Percentiles rank a stretch among this genome's conserved stretches.
These are phyloP conservation scores for Xestia xanthographa DNA, from an alignment of 2,888 invertebrate genomes.

Conservation along the genomic window DNA sequence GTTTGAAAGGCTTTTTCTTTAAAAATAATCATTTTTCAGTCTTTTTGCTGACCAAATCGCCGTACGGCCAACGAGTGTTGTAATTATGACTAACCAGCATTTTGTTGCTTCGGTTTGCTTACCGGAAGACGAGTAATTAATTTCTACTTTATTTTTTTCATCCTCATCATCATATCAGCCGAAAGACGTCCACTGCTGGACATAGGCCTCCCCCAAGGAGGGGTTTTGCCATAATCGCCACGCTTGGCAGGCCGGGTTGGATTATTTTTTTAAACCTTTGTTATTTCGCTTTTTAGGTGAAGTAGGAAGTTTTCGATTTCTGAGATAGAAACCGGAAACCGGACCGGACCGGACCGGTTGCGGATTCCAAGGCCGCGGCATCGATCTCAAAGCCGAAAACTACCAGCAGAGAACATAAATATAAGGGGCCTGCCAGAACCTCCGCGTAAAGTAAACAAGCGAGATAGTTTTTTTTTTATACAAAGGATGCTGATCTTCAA, in stretches of 20 bases:
- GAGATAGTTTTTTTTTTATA: background rate
- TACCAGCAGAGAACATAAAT: background rate
- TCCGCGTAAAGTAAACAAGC: background rate
- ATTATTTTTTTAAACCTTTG: slow-evolving; percentile 12
- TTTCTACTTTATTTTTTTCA: background rate
- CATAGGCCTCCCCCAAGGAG: too few relatives aligned
- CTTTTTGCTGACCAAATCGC: slow-evolving; percentile 33
- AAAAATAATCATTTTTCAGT: background rate
- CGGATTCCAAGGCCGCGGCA: slow-evolving; percentile 6
- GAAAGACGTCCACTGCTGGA: too few relatives aligned
- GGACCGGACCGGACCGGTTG: too few relatives aligned
- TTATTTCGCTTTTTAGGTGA: background rate
- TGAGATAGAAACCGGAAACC: slow-evolving; percentile 3
- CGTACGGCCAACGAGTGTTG: background rate
- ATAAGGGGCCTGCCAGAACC: background rate
- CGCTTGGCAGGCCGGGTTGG: too few relatives aligned
- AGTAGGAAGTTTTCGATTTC: slow-evolving; percentile 4
- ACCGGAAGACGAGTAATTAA: slow-evolving; percentile 12
- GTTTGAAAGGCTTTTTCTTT: slow-evolving; percentile 29
- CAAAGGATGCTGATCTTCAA: too few relatives aligned
- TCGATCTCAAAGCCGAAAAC: slow-evolving; percentile 10
- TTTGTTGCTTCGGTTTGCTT: slow-evolving; percentile 12
- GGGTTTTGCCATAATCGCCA: too few relatives aligned
- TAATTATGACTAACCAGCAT: slow-evolving; percentile 16
- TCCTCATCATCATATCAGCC: too few relatives aligned